Percentiles rank a stretch among this genome's conserved stretches.
These are phyloP conservation scores for Sitobion miscanthi DNA, from an alignment of 1,140 invertebrate genomes.

Conservation along the genomic window DNA sequence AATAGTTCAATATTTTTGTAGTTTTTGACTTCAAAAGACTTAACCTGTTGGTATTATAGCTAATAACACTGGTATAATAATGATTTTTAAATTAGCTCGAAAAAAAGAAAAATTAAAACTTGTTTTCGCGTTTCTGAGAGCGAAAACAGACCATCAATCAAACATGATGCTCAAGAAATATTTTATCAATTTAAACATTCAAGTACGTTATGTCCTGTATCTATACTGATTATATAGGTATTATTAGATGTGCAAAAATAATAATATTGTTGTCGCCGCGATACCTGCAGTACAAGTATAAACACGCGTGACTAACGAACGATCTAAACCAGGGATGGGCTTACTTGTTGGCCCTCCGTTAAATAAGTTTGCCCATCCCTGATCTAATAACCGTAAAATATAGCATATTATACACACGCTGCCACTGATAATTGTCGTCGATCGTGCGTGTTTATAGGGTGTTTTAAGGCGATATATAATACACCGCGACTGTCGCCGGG, in stretches of 20 bases:
- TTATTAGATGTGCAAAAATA: neutral
- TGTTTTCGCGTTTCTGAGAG: neutral
- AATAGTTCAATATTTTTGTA: neutral
- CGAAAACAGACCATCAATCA: no score
- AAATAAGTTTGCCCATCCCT: neutral
- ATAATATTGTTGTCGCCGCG: neutral
- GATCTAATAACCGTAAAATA: neutral
- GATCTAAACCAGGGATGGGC: neutral
- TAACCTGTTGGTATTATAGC: no score
- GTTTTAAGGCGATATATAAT: neutral
- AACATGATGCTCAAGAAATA: no score
- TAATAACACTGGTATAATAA: no score
- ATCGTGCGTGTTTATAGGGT: neutral
- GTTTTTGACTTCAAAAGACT: neutral
- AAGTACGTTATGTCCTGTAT: neutral
- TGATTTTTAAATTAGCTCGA: no score
- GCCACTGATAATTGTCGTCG: neutral
- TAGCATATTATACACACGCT: neutral
- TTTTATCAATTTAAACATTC: neutral
- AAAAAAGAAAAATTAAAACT: no score
- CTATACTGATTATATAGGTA: no score
- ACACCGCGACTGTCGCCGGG: neutral
- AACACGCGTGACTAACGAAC: neutral
- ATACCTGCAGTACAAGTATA: neutral
- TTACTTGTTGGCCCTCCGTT: neutral